Evolutionary conservation across 2,113 vertebrate species (phyloP), one percentile per base, ranked within the genome.

Genomic region (Fregetta grallaria): DNA sequence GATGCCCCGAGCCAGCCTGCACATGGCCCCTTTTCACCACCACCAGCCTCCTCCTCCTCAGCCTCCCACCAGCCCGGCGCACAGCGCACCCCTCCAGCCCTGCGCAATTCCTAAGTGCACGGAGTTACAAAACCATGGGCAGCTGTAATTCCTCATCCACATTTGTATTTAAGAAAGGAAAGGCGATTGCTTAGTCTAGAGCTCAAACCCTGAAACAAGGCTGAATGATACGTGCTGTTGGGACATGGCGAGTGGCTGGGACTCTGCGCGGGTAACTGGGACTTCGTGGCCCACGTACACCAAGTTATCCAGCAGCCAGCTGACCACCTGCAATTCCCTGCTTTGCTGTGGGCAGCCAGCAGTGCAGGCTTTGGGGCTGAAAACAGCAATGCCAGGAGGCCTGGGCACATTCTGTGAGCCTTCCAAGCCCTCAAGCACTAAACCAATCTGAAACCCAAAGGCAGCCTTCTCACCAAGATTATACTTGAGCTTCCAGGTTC

Each of bases 211-310:
- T 61, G 40, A 90, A 87, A 56, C 1, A 1, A 82, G 19, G 14
- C 14, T n/a, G 66, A 81, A 65, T 1, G 3, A 29, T 29, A 5
- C 0, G 1, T 45, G 56, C 47, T 78, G n/a, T 29, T 56, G 77
- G 44, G 45, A 32, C 56, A 32, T 0, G 0, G 32, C 0, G 0
- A 79, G 73, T 3, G 3, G 53, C 53, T 78, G 66, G 26, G 66
- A 27, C 61, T 55, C 74, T 36, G 38, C 0, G 0, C 1, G 30
- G 27, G 29, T 59, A 47, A 75, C 44, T 8, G 38, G 81, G 65
- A 63, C 49, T 34, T 85, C 0, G 2, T 25, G 16, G 68, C 44
- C 52, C 1, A 40, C 0, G 1, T 32, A 49, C 18, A 40, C 56
- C 15, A 44, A 36, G 80, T 36, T 44, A 77, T 27, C 77, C 65